Conservation (phyloP, 1,140 invertebrate species). For the Plectrocnemia conspersa region DNA sequence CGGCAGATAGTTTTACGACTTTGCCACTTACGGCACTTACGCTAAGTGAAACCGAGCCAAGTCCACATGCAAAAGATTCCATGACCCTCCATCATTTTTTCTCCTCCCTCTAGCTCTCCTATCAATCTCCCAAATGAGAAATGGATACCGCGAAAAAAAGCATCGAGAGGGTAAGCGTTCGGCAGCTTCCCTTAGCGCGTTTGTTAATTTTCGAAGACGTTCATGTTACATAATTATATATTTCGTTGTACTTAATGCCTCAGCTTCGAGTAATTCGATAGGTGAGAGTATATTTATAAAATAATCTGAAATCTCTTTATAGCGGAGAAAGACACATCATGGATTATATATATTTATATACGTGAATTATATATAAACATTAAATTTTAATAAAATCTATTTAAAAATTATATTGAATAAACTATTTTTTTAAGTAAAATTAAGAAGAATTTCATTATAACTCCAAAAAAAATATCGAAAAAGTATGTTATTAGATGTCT, state of each 20-base stretch:
- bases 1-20: slow-evolving; percentile 26
- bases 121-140: too few relatives aligned
- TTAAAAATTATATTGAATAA: neutral
- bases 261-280: too few relatives aligned
- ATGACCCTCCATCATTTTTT: neutral
- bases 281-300: too few relatives aligned
- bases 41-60: slow-evolving; percentile 25
- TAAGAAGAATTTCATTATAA: neutral
- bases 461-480: neutral
- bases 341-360: neutral
- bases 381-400: neutral
- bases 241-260: too few relatives aligned
- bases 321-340: neutral
- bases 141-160: too few relatives aligned
- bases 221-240: too few relatives aligned
- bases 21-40: slow-evolving; percentile 29
- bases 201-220: too few relatives aligned
- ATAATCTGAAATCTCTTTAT: neutral
- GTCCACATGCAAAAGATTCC: slow-evolving; percentile 15
- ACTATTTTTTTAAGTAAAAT: neutral
- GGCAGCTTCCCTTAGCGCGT: neutral
- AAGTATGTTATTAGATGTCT: neutral
- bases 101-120: neutral
- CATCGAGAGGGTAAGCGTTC: neutral
- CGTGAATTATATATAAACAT: neutral